Conservation (phyloP, 2,888 invertebrate genomes). For the Hylaea fasciaria region DNA sequence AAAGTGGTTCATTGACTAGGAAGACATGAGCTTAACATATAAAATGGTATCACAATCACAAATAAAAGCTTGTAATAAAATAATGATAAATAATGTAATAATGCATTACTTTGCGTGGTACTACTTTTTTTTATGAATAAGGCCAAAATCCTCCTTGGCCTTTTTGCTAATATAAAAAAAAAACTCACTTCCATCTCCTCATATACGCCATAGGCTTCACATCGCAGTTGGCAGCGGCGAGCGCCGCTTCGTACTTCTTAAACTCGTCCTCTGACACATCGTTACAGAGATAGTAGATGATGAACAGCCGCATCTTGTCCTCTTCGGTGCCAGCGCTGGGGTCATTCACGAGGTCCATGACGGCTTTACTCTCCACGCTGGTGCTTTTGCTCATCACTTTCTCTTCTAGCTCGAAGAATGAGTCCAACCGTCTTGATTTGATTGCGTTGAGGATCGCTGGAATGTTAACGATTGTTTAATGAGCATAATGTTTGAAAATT, state of each 20-base stretch:
- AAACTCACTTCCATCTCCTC: constrained; percentile 94
- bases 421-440: constrained; percentile 95
- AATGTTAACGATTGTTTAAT: constrained; percentile 30
- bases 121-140: no score
- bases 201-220: constrained; percentile 94
- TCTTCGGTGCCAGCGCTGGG: constrained; percentile 94
- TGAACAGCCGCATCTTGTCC: constrained; percentile 96
- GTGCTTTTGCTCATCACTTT: constrained; percentile 96
- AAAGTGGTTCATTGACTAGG: no score
- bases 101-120: no score
- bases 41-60: no score
- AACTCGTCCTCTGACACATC: constrained; percentile 93
- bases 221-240: constrained; percentile 93
- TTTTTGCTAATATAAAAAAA: no score
- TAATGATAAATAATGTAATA: no score
- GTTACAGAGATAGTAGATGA: constrained; percentile 96
- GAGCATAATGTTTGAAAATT: no score
- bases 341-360: constrained; percentile 95
- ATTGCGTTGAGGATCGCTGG: constrained; percentile 91
- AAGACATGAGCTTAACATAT: no score
- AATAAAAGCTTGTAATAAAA: no score
- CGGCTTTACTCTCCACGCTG: constrained; percentile 89
- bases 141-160: no score
- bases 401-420: constrained; percentile 98
- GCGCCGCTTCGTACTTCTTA: constrained; percentile 91